Conservation (phyloP, 2,888 invertebrate species). For the Aradus depressus region DNA sequence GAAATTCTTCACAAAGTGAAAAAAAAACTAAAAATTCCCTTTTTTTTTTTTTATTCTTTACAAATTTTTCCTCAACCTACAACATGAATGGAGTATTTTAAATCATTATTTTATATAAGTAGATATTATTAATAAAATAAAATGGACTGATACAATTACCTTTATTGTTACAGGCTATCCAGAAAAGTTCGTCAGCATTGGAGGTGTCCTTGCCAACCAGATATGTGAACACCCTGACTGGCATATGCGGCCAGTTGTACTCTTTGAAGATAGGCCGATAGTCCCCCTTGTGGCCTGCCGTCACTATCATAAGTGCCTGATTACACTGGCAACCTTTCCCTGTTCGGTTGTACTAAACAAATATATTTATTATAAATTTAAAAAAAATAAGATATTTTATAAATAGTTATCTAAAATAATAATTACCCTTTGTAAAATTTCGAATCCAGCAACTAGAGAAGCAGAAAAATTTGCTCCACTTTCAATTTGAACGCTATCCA, state of each 20-base stretch:
- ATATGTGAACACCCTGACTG: constrained; percentile 93
- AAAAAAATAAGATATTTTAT: background rate
- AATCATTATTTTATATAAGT: no score
- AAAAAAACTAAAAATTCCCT: no score
- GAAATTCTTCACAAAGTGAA: no score
- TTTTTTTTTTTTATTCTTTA: no score
- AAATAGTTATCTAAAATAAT: constrained; percentile 5
- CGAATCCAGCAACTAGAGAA: constrained; percentile 85
- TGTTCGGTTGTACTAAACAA: constrained; percentile 61
- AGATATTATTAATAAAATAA: no score
- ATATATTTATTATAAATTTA: constrained; percentile 19
- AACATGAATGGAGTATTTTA: no score
- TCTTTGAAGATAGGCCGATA: constrained; percentile 55
- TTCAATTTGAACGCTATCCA: constrained; percentile 60
- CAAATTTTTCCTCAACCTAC: no score
- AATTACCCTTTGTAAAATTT: constrained; percentile 72
- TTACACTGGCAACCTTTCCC: constrained; percentile 88
- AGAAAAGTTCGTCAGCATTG: constrained; percentile 71
- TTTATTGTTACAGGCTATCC: constrained; percentile 96
- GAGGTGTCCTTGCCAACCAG: constrained; percentile 87
- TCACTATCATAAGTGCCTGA: constrained; percentile 95
- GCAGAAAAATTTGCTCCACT: constrained; percentile 75
- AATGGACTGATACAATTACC: constrained; percentile 45
- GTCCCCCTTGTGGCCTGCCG: constrained; percentile 74
- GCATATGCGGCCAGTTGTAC: constrained; percentile 88